Evolutionary conservation across 1,140 invertebrate species (phyloP).

Genomic region (Whitmania pigra): DNA sequence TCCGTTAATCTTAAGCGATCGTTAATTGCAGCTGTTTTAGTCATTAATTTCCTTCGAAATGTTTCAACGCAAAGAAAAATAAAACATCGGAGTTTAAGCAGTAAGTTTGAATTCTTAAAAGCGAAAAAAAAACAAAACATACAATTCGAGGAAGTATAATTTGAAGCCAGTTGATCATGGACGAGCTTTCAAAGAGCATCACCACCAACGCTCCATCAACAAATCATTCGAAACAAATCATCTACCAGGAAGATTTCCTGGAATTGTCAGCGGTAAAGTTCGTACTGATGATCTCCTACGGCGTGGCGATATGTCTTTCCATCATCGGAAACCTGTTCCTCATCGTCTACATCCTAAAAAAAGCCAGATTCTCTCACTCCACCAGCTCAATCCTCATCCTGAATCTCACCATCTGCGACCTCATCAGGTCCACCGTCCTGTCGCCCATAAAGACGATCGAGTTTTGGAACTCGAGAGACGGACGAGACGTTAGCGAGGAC

Average conservation of each 20-base stretch:
- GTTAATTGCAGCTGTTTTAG: no score
- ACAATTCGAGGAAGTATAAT: no score
- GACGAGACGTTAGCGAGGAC: neutral
- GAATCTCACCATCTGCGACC: constrained; percentile 8
- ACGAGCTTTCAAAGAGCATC: no score
- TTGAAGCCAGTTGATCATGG: no score
- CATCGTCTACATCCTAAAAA: neutral
- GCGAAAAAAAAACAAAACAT: no score
- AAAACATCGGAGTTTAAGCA: no score
- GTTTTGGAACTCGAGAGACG: neutral
- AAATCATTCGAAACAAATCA: no score
- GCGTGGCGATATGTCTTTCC: neutral
- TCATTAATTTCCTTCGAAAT: no score
- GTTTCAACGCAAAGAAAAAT: no score
- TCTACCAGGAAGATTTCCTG: neutral
- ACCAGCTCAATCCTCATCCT: constrained; percentile 4
- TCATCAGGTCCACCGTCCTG: neutral
- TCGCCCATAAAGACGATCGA: neutral
- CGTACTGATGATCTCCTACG: neutral
- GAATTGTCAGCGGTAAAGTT: neutral
- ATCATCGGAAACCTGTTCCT: neutral
- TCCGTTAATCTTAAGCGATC: no score
- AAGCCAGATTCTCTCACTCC: neutral
- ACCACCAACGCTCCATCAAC: no score
- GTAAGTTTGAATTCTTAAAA: no score